Base-by-base conservation (phyloP, 2,113 vertebrate species). In the Ochotona princeps region DNA sequence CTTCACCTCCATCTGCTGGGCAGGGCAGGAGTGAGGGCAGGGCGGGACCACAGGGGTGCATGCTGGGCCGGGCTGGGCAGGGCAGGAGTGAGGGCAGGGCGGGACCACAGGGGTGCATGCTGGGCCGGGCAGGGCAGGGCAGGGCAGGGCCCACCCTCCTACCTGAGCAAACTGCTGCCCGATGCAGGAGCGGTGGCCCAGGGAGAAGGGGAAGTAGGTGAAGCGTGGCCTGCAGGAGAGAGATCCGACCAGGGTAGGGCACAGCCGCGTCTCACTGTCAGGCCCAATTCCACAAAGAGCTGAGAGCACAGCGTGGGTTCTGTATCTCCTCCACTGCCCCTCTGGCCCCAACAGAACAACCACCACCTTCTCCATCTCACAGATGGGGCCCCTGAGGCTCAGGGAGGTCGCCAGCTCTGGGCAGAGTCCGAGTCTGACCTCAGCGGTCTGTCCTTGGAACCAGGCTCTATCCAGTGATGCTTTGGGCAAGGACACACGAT, bases 81-180 rank as follows among this genome's bases (percentile, higher is more conserved):
- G 5, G 35, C n/a, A 15, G 14, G 11, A 15, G 28, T 5, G 2
- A 1, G 5, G 17, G n/a, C 15, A 60, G 13, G 11, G 35, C 4
- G 23, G 13, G 28, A n/a, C n/a, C n/a, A 14, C 30, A 6, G 7
- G 3, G 54, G 54, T 54, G 54, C 2, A 15, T 11, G 54, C 12
- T 11, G 54, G 17, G 54, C 54, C 12, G 54, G 10, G 51, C 51
- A 12, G 51, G 51, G 51, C 12, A 15, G 54, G 8, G 51, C 15
- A 15, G 15, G 54, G 54, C 3, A 57, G 54, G 54, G 13, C 3
- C 54, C 0, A 3, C 23, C 51, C 54, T 70, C 90, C 84, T 96
- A 99, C 99, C 98, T 99, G 99, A 93, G 99, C 97, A 97, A 99
- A 99, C 82, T 96, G 98, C 97, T 99, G 97, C 47, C 99, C 99